Evolutionary conservation across 2,797 vertebrate species (phyloP), one percentile per base, ranked within the genome.

Genomic region (Channallabes apus): DNA sequence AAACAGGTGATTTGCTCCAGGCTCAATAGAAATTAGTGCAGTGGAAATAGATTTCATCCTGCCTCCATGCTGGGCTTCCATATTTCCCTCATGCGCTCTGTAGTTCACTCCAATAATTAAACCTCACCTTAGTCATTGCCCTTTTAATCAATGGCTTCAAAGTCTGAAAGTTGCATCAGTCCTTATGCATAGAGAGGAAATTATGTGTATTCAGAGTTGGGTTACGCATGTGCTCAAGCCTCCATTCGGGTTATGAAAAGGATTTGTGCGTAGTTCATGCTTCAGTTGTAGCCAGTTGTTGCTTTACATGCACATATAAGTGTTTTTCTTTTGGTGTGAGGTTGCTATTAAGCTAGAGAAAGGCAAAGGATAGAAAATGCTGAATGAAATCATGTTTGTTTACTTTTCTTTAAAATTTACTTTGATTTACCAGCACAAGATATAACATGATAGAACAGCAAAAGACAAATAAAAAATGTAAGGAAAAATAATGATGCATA

Each of bases 1-100:
- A 58, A 85, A 73, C 71, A 73, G 69, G 69, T 82, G 62, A 86
- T 82, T 82, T 35, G 67, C 84, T 82, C 32, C 80, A 73, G 68
- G 71, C 69, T 73, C 51, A 65, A 72, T 9, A 61, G 76, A 80
- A 85, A 81, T 41, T 69, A 76, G 73, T 38, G 83, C 75, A 6
- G 3, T 65, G 58, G 69, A 83, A 83, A 83, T 64, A 64, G 82
- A 65, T 65, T 32, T n/a, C 68, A 73, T 59, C 68, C 56, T 22
- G 56, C 29, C 29, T 59, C 46, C 78, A 29, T 38, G 46, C 46
- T 69, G 80, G 46, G 80, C 46, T 8, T 56, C 80, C 46, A 82
- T 82, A 82, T 85, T 85, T 69, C 65, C 80, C 64, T 58, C 29
- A 29, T 56, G 65, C 4, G 22, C 46, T 56, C 65, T 35, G 65